Percentiles rank a stretch among this genome's conserved stretches.
phyloP scores from a whole-genome alignment of 1,140 invertebrate species.

The Babylonia areolata region DNA sequence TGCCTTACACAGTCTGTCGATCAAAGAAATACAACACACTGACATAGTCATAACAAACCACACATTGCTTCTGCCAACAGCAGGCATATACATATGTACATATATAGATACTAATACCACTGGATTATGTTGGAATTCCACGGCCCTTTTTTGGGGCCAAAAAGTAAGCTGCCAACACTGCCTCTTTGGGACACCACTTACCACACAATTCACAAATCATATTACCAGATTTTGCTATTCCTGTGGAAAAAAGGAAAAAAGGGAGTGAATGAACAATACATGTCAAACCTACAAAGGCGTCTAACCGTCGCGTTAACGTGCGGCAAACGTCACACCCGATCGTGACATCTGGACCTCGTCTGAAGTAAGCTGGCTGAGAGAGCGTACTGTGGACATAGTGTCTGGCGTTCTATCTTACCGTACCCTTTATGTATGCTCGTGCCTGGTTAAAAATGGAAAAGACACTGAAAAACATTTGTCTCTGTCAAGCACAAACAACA shows the following conservation, averaged over 20 bases:
- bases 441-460: not conserved
- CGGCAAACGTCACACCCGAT: not conserved
- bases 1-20: too few relatives aligned
- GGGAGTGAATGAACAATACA: not conserved
- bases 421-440: not conserved
- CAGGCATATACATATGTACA: too few relatives aligned
- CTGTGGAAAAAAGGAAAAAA: not conserved
- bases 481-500: not conserved
- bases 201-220: not conserved
- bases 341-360: slow-evolving; percentile 5
- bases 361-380: not conserved
- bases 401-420: slow-evolving; percentile 2
- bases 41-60: too few relatives aligned
- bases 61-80: too few relatives aligned
- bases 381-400: not conserved
- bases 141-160: not conserved
- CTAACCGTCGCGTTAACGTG: not conserved
- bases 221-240: not conserved
- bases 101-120: too few relatives aligned
- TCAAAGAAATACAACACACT: too few relatives aligned
- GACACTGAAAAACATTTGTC: not conserved
- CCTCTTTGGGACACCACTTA: not conserved
- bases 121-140: not conserved
- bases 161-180: not conserved
- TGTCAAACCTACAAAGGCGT: slow-evolving; percentile 6